Percentiles rank a stretch among this genome's conserved stretches.
Conservation (phyloP, 2,888 invertebrate species). For the Phrixothrix hirtus region DNA sequence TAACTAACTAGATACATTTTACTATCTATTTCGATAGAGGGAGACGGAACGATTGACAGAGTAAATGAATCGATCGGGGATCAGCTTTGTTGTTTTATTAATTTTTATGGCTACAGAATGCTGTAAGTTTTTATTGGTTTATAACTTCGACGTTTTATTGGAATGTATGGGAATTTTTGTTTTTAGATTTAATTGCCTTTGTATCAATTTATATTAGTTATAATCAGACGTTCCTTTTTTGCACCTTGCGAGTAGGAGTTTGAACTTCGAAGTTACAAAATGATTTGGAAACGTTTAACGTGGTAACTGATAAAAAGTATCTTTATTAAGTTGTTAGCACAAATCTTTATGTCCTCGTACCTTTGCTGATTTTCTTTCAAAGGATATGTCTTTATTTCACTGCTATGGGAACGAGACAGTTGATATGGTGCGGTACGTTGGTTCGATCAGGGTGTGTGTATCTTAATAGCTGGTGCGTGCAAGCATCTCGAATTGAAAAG, state of each 20-base stretch:
- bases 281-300: too few relatives aligned
- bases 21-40: constrained; percentile 7
- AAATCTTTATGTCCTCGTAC: too few relatives aligned
- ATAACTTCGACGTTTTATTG: constrained; percentile 27
- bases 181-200: constrained; percentile 15
- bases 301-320: too few relatives aligned
- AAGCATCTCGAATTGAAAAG: constrained; percentile 13
- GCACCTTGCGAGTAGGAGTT: too few relatives aligned
- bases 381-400: too few relatives aligned
- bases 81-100: constrained; percentile 26
- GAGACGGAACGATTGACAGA: constrained; percentile 15
- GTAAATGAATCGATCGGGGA: constrained; percentile 13
- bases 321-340: too few relatives aligned
- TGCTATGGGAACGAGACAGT: constrained; percentile 17
- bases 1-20: background rate
- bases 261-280: too few relatives aligned
- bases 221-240: too few relatives aligned
- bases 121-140: constrained; percentile 30
- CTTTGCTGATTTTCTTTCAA: too few relatives aligned
- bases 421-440: constrained; percentile 4
- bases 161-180: constrained; percentile 28
- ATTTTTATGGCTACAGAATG: constrained; percentile 27
- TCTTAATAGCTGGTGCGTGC: constrained; percentile 26
- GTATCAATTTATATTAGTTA: constrained; percentile 18
- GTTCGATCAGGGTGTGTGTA: constrained; percentile 20